Conservation (phyloP, 2,113 vertebrate genomes). For the Corythoichthys haematopterus region DNA sequence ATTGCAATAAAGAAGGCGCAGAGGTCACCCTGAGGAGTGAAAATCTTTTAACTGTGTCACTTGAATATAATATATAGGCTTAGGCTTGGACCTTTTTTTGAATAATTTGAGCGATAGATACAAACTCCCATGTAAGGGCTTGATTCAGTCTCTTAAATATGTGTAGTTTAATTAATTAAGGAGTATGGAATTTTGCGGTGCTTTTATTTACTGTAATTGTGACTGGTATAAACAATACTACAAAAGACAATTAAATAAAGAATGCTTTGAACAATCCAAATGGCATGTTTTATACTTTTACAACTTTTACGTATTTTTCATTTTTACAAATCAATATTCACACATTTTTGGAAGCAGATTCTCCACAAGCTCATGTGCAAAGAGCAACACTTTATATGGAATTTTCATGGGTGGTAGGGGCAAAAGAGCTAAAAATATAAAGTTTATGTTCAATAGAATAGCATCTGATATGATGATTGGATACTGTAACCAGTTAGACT, state of each 20-base stretch:
- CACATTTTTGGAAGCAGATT: not conserved
- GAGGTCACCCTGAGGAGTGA: not conserved
- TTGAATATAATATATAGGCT: not conserved
- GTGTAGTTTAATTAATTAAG: too few relatives aligned
- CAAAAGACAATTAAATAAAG: not conserved
- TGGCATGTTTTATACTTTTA: too few relatives aligned
- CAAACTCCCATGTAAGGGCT: not conserved
- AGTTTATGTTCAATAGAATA: not conserved
- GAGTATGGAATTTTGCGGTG: too few relatives aligned
- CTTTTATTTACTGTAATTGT: too few relatives aligned
- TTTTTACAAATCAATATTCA: not conserved
- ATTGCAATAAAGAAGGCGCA: not conserved
- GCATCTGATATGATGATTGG: not conserved
- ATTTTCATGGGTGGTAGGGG: too few relatives aligned
- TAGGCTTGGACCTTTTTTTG: not conserved
- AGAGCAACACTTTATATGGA: too few relatives aligned
- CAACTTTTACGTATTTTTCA: not conserved
- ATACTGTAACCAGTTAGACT: not conserved
- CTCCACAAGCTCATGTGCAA: not conserved
- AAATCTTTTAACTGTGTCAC: not conserved
- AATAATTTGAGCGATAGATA: not conserved
- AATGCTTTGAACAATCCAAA: not conserved
- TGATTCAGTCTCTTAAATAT: not conserved
- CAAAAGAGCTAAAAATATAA: not conserved
- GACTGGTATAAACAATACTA: not conserved